phyloP scores from a whole-genome alignment of 2,113 vertebrate species.

The Apodemus sylvaticus region DNA sequence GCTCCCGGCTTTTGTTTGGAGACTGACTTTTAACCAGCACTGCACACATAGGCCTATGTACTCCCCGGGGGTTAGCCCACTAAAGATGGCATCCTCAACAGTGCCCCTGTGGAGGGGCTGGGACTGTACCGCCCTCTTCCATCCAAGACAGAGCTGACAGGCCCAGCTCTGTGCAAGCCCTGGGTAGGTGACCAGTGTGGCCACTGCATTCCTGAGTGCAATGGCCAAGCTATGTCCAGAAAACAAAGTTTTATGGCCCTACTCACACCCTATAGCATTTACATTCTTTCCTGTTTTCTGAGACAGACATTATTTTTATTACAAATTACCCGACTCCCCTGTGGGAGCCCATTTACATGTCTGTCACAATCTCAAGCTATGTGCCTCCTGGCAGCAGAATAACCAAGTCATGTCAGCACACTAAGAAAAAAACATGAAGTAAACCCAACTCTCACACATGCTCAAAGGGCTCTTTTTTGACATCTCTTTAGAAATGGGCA shows the following conservation, averaged over 20 bases:
- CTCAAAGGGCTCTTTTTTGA: background rate
- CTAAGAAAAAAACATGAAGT: conserved; percentile 45
- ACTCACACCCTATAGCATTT: background rate
- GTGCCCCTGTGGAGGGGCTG: background rate
- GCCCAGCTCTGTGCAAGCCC: background rate
- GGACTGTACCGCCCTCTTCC: background rate
- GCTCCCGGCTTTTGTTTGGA: background rate
- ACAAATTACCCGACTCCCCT: background rate
- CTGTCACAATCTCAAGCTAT: background rate
- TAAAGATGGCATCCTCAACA: background rate
- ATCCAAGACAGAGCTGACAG: background rate
- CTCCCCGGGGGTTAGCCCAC: background rate
- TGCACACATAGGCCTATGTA: background rate
- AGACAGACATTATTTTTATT: background rate
- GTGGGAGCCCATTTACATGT: background rate
- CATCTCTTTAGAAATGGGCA: background rate
- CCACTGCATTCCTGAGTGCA: background rate
- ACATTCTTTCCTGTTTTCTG: too few species aligned
- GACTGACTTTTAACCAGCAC: too few species aligned
- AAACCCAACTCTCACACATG: background rate
- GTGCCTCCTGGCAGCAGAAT: background rate
- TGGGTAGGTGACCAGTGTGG: background rate
- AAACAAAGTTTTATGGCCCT: background rate
- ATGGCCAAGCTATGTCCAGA: background rate
- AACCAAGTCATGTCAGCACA: background rate